phyloP scores from a whole-genome alignment of 2,797 vertebrate species.

The Alosa sapidissima region DNA sequence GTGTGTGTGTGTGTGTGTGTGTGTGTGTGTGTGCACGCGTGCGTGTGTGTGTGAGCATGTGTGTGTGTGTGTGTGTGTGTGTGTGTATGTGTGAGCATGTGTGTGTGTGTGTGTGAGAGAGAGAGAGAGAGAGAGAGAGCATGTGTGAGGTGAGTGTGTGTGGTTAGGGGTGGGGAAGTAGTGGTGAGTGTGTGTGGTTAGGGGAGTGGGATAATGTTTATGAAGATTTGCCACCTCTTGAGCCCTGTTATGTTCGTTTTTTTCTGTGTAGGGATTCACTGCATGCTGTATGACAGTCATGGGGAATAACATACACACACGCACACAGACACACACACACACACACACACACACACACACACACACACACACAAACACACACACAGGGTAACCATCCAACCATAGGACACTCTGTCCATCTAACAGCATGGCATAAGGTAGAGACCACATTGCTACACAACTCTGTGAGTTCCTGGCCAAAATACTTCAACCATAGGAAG shows the following conservation, averaged over 20 bases:
- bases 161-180: too few relatives aligned
- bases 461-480: not conserved
- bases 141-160: not conserved
- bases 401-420: too few relatives aligned
- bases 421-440: too few relatives aligned
- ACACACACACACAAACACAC: constrained; percentile 5
- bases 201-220: not conserved
- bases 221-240: not conserved
- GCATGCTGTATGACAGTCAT: not conserved
- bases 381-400: not conserved
- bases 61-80: too few relatives aligned
- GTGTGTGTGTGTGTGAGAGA: not conserved
- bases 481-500: not conserved
- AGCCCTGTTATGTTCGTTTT: not conserved
- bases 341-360: not conserved
- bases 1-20: not conserved
- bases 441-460: not conserved
- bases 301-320: not conserved
- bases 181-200: not conserved
- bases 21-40: not conserved
- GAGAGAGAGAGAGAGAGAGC: too few relatives aligned
- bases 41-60: constrained; percentile 4
- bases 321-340: not conserved
- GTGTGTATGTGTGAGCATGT: too few relatives aligned
- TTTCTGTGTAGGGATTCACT: not conserved